phyloP scores from a whole-genome alignment of 1,140 invertebrate species.

The Pristionchus pacificus region DNA sequence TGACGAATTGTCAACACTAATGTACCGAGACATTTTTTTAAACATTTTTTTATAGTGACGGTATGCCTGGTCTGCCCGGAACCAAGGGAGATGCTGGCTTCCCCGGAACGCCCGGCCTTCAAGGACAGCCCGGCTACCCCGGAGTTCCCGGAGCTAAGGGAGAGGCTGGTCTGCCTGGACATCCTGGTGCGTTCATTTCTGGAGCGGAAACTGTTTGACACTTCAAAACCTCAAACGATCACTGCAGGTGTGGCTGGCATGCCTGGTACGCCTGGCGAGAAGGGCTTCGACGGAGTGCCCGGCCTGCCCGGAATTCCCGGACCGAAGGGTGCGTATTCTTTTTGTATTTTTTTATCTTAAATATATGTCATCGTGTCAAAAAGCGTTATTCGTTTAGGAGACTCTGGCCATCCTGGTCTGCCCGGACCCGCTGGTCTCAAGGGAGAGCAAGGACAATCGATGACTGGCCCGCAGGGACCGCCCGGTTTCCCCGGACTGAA shows the following conservation, averaged over 20 bases:
- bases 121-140: constrained; percentile 36
- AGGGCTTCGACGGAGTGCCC: constrained; percentile 35
- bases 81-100: constrained; percentile 48
- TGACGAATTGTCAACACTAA: too few relatives aligned
- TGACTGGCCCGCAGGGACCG: constrained; percentile 26
- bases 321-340: too few relatives aligned
- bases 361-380: too few relatives aligned
- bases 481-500: constrained; percentile 51
- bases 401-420: constrained; percentile 54
- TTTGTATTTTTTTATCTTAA: too few relatives aligned
- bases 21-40: constrained; percentile 60
- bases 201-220: constrained; percentile 53
- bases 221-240: constrained; percentile 25
- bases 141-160: constrained; percentile 51
- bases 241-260: constrained; percentile 34
- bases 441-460: constrained; percentile 61
- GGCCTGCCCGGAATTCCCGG: constrained; percentile 60
- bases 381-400: background rate
- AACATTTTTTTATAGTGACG: constrained; percentile 62
- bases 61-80: constrained; percentile 39
- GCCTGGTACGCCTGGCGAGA: constrained; percentile 45
- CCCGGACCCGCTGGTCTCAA: constrained; percentile 60
- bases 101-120: constrained; percentile 56
- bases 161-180: constrained; percentile 54
- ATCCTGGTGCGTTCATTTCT: constrained; percentile 45